Evolutionary conservation across 2,113 vertebrate genomes (phyloP).

Genomic region (Brienomyrus longianalis): DNA sequence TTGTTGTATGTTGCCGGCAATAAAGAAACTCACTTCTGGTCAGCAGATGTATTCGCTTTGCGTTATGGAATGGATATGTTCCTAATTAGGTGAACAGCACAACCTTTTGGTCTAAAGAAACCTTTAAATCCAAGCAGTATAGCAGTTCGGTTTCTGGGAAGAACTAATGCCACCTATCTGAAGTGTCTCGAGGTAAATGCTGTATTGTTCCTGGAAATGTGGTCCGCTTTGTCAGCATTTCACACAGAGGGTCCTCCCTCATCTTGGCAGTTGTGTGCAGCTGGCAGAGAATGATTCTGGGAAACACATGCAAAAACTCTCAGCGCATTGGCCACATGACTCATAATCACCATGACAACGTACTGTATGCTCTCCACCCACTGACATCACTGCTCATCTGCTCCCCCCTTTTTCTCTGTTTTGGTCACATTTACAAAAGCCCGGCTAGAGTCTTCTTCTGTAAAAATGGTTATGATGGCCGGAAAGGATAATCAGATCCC

Average conservation of each 20-base stretch:
- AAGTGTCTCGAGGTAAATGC: not conserved
- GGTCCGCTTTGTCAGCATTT: not conserved
- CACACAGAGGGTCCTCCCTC: not conserved
- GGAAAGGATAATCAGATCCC: conserved; percentile 3
- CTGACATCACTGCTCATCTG: not conserved
- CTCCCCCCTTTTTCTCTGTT: not conserved
- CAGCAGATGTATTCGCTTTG: not conserved
- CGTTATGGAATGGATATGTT: not conserved
- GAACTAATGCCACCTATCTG: not conserved
- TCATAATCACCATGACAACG: conserved; percentile 1
- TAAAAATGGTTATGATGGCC: not conserved
- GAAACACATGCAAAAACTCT: not conserved
- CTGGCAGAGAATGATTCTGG: not conserved
- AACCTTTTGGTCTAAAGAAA: not conserved
- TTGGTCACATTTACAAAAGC: not conserved
- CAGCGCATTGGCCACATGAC: not conserved
- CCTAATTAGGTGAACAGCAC: not conserved
- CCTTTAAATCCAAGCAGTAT: not conserved
- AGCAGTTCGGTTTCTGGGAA: not conserved
- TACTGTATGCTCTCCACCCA: not conserved
- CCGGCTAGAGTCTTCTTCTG: not conserved
- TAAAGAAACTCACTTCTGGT: not conserved
- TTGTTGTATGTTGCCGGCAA: not conserved
- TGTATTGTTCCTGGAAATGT: conserved; percentile 12
- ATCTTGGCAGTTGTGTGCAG: not conserved